Evolutionary conservation across 2,797 vertebrate species (phyloP), one percentile per base, ranked within the genome.

Genomic region (Heteromormyrus szaboi): DNA sequence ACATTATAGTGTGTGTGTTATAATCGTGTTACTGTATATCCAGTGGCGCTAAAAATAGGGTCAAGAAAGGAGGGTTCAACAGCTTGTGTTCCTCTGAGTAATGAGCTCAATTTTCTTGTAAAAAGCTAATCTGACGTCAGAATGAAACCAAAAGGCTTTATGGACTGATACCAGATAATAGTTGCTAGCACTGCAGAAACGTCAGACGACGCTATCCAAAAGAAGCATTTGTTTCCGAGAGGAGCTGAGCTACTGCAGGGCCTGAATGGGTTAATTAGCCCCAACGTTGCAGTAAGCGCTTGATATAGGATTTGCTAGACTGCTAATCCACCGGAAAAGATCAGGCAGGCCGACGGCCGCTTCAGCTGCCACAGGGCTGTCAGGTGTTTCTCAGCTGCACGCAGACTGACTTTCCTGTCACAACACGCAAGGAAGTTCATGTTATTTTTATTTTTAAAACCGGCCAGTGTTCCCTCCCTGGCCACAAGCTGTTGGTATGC

Each of bases 381-480:
- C 12, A 19, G 62, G 83, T 84, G 25, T 59, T 72, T 53, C 48
- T 44, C 22, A 65, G 84, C 11, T 25, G 12, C 44, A 72, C 46
- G 8, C 22, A 87, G 33, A 19, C 53, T 17, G 11, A 50, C 46
- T 44, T 46, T 86, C 81, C 87, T 76, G 41, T 83, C 44, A n/a
- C 12, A 53, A 51, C 76, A 59, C 22, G 8, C 53, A 83, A 48
- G 68, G 22, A 54, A 65, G 7, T 46, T 53, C 37, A 72, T 53
- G 1, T 62, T 84, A 86, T 72, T 68, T 50, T 33, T 65, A 83
- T 86, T 37, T 41, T 56, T 79, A 19, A 25, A 72, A 7, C n/a
- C 56, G n/a, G 17, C 33, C 83, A 9, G n/a, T 89, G 48, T 65
- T 50, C 89, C 85, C 46, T 88, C 93, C 93, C 93, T 93, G 93